phyloP scores from a whole-genome alignment of 2,888 invertebrate genomes.

The Molanna angustata region DNA sequence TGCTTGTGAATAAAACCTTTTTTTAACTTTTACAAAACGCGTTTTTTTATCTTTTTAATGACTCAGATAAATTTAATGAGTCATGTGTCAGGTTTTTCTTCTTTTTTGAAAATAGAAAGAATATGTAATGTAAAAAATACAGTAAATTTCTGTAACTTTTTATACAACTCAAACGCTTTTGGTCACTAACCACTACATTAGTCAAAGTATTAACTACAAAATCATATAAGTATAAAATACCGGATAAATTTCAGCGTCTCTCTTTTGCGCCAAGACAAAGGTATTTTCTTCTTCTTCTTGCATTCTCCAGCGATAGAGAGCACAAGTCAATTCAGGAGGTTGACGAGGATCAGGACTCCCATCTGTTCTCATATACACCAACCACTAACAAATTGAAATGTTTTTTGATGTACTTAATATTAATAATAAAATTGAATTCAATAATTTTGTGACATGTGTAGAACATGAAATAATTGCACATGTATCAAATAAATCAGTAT shows the following conservation, averaged over 20 bases:
- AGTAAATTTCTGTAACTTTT: too few species aligned
- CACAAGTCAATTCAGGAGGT: constrained; percentile 57
- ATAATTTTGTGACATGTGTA: neutral
- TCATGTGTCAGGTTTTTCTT: too few species aligned
- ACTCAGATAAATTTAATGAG: too few species aligned
- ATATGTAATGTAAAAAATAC: too few species aligned
- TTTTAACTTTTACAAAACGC: too few species aligned
- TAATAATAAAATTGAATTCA: neutral
- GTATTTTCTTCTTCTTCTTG: constrained; percentile 40
- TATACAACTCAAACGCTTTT: too few species aligned
- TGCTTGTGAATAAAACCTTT: too few species aligned
- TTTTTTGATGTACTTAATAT: neutral
- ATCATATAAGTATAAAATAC: too few species aligned
- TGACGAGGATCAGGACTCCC: constrained; percentile 59
- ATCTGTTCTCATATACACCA: constrained; percentile 57
- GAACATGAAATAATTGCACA: neutral
- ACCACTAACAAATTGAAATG: constrained; percentile 48
- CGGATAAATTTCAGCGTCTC: constrained; percentile 50
- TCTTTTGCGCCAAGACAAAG: constrained; percentile 47
- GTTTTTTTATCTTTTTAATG: too few species aligned
- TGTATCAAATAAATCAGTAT: neutral
- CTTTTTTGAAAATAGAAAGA: too few species aligned
- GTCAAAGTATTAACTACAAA: too few species aligned
- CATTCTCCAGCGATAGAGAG: constrained; percentile 54
- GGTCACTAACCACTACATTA: too few species aligned